phyloP scores from a whole-genome alignment of 2,797 vertebrate genomes.

The Cetoscarus ocellatus region DNA sequence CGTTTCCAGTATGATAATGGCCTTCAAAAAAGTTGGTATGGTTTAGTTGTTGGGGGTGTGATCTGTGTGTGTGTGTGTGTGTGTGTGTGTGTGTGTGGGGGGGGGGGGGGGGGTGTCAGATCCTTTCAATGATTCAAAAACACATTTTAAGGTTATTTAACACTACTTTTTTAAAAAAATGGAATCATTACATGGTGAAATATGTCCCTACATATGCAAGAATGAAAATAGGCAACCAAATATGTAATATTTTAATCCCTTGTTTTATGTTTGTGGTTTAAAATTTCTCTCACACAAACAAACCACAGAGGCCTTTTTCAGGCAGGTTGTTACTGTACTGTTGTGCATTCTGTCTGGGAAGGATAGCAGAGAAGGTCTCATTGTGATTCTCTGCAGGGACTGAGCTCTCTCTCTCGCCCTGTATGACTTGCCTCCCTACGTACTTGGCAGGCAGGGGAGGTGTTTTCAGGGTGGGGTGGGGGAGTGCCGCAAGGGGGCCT shows the following conservation, averaged over 20 bases:
- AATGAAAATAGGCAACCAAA: neutral
- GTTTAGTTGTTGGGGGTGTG: no score
- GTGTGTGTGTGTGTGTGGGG: no score
- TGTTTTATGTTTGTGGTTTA: constrained; percentile 5
- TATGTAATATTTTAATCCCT: constrained; percentile 6
- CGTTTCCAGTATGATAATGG: no score
- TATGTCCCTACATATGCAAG: no score
- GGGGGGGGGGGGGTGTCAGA: no score
- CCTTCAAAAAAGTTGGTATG: no score
- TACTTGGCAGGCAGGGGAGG: constrained; percentile 80
- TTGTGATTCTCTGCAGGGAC: constrained; percentile 84
- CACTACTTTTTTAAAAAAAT: no score
- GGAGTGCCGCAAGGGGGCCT: constrained; percentile 69
- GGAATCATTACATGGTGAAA: no score
- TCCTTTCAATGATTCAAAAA: no score
- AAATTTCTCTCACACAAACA: constrained; percentile 22
- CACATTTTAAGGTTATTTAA: no score
- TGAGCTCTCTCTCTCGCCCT: constrained; percentile 69
- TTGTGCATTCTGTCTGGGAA: constrained; percentile 54
- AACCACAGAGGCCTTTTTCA: constrained; percentile 23
- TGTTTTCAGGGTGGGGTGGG: constrained; percentile 61
- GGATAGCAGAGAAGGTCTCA: constrained; percentile 71
- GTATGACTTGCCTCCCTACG: constrained; percentile 78
- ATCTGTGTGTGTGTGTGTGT: no score
- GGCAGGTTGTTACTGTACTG: constrained; percentile 60